Evolutionary conservation across 2,888 invertebrate genomes (phyloP).

Genomic region (Hyles lineata): DNA sequence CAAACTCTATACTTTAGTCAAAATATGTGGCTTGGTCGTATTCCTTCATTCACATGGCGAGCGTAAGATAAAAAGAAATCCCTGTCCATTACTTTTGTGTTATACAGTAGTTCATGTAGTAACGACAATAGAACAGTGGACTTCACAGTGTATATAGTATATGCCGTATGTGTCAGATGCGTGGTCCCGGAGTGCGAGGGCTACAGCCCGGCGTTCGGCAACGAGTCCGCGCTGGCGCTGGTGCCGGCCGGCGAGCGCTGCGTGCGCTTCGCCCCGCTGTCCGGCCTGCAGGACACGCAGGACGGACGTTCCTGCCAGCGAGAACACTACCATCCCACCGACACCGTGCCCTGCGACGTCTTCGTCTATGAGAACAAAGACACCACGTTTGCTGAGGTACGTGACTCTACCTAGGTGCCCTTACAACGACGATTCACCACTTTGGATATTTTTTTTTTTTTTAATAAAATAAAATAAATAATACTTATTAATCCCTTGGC

Average conservation of each 20-base stretch:
- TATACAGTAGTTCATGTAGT: no score
- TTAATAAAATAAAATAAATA: no score
- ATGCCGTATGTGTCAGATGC: slow-evolving; percentile 68
- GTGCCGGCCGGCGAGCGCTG: slow-evolving; percentile 53
- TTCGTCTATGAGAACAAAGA: slow-evolving; percentile 64
- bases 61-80: no score
- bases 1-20: no score
- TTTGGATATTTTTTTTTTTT: no score
- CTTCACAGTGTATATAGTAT: no score
- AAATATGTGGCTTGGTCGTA: no score
- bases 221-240: slow-evolving; percentile 51
- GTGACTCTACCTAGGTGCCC: background rate
- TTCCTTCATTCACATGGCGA: no score
- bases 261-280: slow-evolving; percentile 54
- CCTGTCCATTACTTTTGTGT: no score
- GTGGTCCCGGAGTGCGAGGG: slow-evolving; percentile 84
- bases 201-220: slow-evolving; percentile 42
- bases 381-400: slow-evolving; percentile 74
- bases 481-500: no score
- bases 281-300: slow-evolving; percentile 26
- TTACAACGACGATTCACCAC: background rate
- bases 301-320: slow-evolving; percentile 51
- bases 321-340: slow-evolving; percentile 53
- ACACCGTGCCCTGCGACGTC: slow-evolving; percentile 58
- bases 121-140: no score